A percentile compares a stretch with the other conserved stretches of the same genome.
Evolutionary conservation across 2,113 vertebrate genomes (phyloP).

Genomic region (Otocyon megalotis): DNA sequence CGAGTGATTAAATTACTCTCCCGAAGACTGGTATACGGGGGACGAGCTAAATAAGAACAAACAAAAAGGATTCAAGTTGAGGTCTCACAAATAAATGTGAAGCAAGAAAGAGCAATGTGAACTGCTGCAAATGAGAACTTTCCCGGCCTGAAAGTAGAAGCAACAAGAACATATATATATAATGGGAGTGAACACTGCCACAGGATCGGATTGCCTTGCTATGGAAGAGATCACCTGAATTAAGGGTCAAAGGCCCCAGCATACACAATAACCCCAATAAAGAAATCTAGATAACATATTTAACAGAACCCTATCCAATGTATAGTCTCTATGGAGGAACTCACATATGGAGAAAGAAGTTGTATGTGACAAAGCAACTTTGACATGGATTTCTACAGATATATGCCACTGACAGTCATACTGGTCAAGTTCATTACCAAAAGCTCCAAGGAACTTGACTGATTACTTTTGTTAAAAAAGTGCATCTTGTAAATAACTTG

Average conservation of each 20-base stretch:
- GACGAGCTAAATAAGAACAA: slow-evolving; percentile 91
- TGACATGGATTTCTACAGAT: not conserved
- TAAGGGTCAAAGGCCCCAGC: not conserved
- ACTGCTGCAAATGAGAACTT: not conserved
- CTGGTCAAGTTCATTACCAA: not conserved
- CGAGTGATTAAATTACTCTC: slow-evolving; percentile 93
- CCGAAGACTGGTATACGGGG: slow-evolving; percentile 88
- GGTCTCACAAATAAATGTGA: slow-evolving; percentile 71
- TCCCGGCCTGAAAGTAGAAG: slow-evolving; percentile 43
- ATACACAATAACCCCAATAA: not conserved
- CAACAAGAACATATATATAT: slow-evolving; percentile 49
- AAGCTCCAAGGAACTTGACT: not conserved
- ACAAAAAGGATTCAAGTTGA: slow-evolving; percentile 85
- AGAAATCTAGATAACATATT: not conserved
- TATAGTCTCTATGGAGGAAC: not conserved
- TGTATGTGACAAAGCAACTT: not conserved
- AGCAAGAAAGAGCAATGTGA: slow-evolving; percentile 66
- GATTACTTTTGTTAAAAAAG: slow-evolving; percentile 38
- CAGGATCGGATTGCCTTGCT: slow-evolving; percentile 7
- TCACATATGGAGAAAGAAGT: not conserved
- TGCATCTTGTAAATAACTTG: slow-evolving; percentile 29
- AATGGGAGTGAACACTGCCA: slow-evolving; percentile 52
- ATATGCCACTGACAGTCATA: not conserved
- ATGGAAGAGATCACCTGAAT: not conserved
- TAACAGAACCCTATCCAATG: not conserved